phyloP scores from a whole-genome alignment of 2,888 invertebrate species.

The Oeneis ivallda region DNA sequence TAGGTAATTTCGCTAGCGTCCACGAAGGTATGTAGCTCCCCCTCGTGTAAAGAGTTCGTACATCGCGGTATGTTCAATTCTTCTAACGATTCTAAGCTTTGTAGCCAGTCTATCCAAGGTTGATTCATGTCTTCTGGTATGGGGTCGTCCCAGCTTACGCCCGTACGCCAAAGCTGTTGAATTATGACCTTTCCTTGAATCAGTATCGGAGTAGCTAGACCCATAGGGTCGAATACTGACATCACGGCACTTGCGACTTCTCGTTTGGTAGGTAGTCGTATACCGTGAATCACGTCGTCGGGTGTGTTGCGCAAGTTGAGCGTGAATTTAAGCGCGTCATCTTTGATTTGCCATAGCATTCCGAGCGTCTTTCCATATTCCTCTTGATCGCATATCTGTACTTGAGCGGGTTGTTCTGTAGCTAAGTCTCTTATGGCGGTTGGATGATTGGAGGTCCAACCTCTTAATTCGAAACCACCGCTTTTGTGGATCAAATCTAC shows the following conservation, averaged over 20 bases:
- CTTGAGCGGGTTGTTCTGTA: neutral
- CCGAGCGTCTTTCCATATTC: slow-evolving; percentile 14
- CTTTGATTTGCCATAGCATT: slow-evolving; percentile 13
- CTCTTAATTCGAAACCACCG: neutral
- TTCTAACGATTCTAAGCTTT: neutral
- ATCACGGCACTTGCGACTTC: slow-evolving; percentile 41
- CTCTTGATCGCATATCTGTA: neutral
- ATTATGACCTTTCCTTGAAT: slow-evolving; percentile 14
- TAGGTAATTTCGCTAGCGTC: neutral
- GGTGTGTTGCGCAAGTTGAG: slow-evolving; percentile 12
- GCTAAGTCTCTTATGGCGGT: neutral
- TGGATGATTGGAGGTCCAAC: neutral
- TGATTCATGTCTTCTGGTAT: neutral
- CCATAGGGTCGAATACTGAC: slow-evolving; percentile 45
- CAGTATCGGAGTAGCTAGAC: slow-evolving; percentile 21
- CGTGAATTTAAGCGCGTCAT: slow-evolving; percentile 20
- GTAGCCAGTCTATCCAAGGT: neutral
- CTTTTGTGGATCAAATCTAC: neutral
- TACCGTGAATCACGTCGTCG: slow-evolving; percentile 3
- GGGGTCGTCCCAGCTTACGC: slow-evolving; percentile 22
- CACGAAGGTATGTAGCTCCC: neutral
- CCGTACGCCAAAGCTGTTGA: slow-evolving; percentile 31
- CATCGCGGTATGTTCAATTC: neutral
- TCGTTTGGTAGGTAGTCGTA: slow-evolving; percentile 22
- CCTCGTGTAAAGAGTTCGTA: neutral